A percentile compares a stretch with the other conserved stretches of the same genome.
These are phyloP conservation scores for Ephestia elutella DNA, from an alignment of 1,140 invertebrate genomes.

Conservation along the genomic window DNA sequence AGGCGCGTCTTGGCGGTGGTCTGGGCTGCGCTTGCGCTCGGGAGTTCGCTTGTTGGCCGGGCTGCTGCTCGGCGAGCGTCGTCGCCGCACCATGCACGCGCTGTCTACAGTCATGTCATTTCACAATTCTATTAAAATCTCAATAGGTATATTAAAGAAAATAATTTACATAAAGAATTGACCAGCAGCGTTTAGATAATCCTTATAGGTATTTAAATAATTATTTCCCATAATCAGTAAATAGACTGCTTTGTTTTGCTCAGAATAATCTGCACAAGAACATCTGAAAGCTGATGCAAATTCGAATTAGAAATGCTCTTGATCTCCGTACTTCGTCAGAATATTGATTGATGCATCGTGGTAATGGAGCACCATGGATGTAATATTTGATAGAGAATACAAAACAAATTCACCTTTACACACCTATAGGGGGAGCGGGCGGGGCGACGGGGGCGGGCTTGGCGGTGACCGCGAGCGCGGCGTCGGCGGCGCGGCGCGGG, in stretches of 20 bases:
- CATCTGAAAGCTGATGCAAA: no score
- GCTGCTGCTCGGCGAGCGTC: conserved; percentile 8
- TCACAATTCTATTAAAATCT: no score
- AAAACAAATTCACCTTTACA: conserved; percentile 62
- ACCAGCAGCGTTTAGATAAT: no score
- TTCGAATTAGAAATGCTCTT: neutral
- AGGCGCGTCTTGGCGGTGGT: no score
- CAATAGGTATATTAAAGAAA: no score
- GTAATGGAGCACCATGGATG: no score
- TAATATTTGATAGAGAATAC: neutral
- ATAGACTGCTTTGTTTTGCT: no score
- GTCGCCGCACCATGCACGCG: neutral
- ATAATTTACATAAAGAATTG: no score
- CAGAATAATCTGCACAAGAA: no score
- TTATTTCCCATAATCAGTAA: no score
- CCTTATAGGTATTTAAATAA: no score
- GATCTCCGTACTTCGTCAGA: neutral
- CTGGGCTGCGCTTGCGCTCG: neutral
- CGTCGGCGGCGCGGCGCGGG: conserved; percentile 19
- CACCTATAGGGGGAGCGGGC: conserved; percentile 41
- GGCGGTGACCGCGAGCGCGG: conserved; percentile 5
- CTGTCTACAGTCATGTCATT: neutral
- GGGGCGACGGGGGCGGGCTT: conserved; percentile 20
- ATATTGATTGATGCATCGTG: no score
- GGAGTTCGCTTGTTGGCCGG: neutral